phyloP scores from a whole-genome alignment of 2,888 invertebrate species.

The Molanna angustata region DNA sequence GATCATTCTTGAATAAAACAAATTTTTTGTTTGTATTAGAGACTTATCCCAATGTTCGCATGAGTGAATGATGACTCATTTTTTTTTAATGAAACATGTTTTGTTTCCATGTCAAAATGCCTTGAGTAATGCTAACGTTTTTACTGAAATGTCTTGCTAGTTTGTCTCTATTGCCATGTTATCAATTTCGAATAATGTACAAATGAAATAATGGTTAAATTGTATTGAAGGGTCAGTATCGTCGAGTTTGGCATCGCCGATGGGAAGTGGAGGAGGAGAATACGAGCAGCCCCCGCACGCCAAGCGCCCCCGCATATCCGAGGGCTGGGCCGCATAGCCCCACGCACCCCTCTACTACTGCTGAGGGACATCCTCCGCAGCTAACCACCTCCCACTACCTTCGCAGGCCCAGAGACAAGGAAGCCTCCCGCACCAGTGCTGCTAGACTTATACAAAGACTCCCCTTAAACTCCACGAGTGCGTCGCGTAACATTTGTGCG shows the following conservation, averaged over 20 bases:
- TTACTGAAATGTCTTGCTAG: background rate
- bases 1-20: too few relatives aligned
- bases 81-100: too few relatives aligned
- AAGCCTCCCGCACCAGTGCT: background rate
- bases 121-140: background rate
- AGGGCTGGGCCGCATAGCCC: conserved; percentile 90
- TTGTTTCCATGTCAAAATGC: too few relatives aligned
- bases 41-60: too few relatives aligned
- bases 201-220: background rate
- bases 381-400: conserved; percentile 9
- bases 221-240: conserved; percentile 72
- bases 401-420: conserved; percentile 1
- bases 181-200: too few relatives aligned
- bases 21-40: too few relatives aligned
- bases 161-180: background rate
- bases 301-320: conserved; percentile 84
- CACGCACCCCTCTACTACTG: conserved; percentile 44
- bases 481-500: too few relatives aligned
- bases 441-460: too few relatives aligned
- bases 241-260: conserved; percentile 76
- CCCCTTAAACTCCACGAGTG: too few relatives aligned
- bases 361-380: conserved; percentile 44
- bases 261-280: conserved; percentile 45
- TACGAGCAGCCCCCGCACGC: conserved; percentile 58
- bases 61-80: too few relatives aligned